phyloP scores from a whole-genome alignment of 2,797 vertebrate genomes.

The Pseudocheirus occidentalis region DNA sequence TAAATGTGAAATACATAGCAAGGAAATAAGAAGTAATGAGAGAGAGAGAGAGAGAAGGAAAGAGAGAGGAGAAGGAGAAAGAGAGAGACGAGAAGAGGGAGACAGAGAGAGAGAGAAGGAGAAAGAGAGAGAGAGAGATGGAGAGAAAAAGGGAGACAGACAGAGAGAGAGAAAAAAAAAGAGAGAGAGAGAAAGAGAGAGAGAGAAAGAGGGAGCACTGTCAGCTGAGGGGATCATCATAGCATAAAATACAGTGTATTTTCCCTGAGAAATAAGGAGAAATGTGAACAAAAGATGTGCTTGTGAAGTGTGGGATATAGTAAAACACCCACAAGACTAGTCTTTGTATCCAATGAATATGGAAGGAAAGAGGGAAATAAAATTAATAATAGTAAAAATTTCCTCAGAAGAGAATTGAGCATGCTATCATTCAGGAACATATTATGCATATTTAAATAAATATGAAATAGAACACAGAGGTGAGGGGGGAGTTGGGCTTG shows the following conservation, averaged over 20 bases:
- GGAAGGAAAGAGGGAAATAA: not conserved
- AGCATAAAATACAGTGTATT: not conserved
- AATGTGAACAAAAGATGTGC: not conserved
- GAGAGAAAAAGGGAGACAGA: no score
- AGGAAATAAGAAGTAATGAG: not conserved
- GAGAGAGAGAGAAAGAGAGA: not conserved
- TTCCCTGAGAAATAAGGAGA: not conserved
- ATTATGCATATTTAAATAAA: slow-evolving; percentile 1
- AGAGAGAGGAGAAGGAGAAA: not conserved
- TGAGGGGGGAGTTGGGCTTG: not conserved
- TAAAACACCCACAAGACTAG: not conserved
- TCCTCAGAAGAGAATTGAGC: slow-evolving; percentile 1
- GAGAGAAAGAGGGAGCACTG: not conserved
- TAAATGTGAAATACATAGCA: not conserved
- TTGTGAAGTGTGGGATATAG: not conserved
- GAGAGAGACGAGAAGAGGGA: not conserved
- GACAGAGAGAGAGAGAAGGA: not conserved
- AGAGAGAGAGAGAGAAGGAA: not conserved
- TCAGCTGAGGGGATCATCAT: not conserved
- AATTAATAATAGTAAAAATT: not conserved
- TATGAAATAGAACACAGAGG: slow-evolving; percentile 20
- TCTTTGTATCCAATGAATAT: not conserved
- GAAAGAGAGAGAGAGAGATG: not conserved
- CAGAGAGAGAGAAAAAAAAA: not conserved
- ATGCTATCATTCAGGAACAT: not conserved